Evolutionary conservation across 2,113 vertebrate genomes (phyloP).

Genomic region (Turnix velox): DNA sequence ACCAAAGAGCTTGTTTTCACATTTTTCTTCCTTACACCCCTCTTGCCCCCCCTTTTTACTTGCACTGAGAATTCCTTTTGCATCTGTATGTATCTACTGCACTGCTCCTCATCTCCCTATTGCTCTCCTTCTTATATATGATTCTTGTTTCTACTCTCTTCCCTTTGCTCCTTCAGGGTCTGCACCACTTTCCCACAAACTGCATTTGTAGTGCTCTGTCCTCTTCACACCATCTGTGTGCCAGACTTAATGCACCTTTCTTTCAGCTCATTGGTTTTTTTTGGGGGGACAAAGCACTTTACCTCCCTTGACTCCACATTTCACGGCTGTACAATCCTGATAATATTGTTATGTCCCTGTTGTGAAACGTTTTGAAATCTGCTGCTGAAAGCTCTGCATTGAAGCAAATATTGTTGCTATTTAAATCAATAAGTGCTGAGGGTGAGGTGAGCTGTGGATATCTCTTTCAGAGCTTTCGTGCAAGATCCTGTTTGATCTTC

Average conservation of each 20-base stretch:
- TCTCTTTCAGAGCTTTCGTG: neutral
- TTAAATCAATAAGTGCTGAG: neutral
- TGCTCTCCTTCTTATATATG: neutral
- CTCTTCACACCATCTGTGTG: neutral
- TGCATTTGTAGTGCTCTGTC: neutral
- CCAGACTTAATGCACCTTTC: neutral
- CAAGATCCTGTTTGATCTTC: conserved; percentile 18
- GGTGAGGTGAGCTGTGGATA: neutral
- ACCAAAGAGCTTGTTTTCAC: neutral
- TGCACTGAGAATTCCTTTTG: neutral
- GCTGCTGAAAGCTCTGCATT: neutral
- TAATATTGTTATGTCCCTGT: neutral
- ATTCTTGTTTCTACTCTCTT: neutral
- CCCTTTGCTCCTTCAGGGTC: neutral
- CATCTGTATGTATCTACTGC: neutral
- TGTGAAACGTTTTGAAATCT: neutral
- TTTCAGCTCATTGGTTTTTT: neutral
- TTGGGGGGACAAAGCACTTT: neutral
- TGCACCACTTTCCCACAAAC: neutral
- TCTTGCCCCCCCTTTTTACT: neutral
- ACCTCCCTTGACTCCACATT: neutral
- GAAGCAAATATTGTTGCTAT: neutral
- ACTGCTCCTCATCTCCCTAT: neutral
- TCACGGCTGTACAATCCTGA: neutral
- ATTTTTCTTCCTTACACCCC: neutral